phyloP scores from a whole-genome alignment of 2,797 vertebrate genomes.

The Xenentodon cancila region DNA sequence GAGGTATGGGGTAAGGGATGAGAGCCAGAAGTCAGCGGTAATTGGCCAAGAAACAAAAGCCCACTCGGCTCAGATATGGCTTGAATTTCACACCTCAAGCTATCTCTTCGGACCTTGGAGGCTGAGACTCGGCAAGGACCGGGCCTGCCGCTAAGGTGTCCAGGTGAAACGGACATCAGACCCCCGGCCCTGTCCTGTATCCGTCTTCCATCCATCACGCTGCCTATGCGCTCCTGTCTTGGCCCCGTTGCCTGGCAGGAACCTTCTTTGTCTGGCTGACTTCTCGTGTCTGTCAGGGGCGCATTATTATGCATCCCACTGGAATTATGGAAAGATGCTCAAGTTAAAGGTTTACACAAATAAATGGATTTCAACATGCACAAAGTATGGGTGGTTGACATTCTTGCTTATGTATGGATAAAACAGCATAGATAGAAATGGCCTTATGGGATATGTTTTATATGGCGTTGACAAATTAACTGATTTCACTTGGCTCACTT shows the following conservation, averaged over 20 bases:
- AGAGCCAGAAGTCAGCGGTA: slow-evolving; percentile 76
- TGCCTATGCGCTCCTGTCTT: slow-evolving; percentile 44
- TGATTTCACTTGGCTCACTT: no score
- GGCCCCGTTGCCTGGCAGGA: slow-evolving; percentile 40
- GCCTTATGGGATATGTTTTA: no score
- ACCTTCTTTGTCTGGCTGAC: slow-evolving; percentile 56
- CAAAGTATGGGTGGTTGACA: no score
- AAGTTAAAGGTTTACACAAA: no score
- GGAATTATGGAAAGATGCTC: background rate
- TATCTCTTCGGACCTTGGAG: slow-evolving; percentile 38
- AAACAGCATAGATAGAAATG: no score
- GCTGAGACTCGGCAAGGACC: slow-evolving; percentile 43
- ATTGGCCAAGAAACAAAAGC: slow-evolving; percentile 85
- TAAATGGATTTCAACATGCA: no score
- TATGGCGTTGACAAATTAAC: no score
- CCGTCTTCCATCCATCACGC: slow-evolving; percentile 59
- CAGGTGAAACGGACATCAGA: slow-evolving; percentile 46
- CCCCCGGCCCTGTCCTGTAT: slow-evolving; percentile 30
- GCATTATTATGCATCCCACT: slow-evolving; percentile 30
- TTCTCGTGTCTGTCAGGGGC: slow-evolving; percentile 52
- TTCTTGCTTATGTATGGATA: no score
- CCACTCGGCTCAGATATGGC: slow-evolving; percentile 74
- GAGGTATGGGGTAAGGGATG: slow-evolving; percentile 1
- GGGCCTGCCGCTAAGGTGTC: slow-evolving; percentile 42
- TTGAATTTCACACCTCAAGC: slow-evolving; percentile 61